phyloP scores from a whole-genome alignment of 2,113 vertebrate genomes.

The Cyphomyrus discorhynchus region DNA sequence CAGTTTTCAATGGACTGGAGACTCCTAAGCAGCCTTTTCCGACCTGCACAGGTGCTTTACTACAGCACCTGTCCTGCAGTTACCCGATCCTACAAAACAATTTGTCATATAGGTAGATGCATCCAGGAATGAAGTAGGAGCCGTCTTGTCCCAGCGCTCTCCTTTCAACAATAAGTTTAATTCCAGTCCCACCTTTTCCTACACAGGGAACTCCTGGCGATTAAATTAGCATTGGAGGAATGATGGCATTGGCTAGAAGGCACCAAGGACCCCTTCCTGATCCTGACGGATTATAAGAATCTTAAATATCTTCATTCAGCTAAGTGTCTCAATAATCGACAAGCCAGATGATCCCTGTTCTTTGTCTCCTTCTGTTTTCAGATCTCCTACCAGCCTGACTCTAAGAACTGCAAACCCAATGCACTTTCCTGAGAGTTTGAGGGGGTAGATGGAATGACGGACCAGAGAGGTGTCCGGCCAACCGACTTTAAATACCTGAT shows the following conservation, averaged over 20 bases:
- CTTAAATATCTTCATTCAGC: not conserved
- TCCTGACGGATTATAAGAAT: not conserved
- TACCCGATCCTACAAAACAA: not conserved
- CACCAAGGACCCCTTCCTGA: not conserved
- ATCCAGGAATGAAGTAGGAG: not conserved
- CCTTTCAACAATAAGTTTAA: not conserved
- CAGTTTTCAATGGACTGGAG: not conserved
- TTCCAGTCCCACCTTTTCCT: not conserved
- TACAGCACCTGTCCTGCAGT: not conserved
- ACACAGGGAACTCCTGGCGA: not conserved
- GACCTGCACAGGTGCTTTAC: not conserved
- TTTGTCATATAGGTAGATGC: not conserved
- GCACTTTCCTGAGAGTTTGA: no score
- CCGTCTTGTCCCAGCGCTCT: not conserved
- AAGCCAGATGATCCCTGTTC: not conserved
- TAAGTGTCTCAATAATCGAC: not conserved
- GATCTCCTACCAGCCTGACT: not conserved
- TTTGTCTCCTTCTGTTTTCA: not conserved
- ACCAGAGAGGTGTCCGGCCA: no score
- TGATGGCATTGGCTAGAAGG: not conserved
- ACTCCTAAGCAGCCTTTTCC: not conserved
- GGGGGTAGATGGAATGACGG: no score
- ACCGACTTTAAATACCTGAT: no score
- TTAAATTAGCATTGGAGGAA: not conserved
- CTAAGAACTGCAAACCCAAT: not conserved